Evolutionary conservation across 2,113 vertebrate species (phyloP), one percentile per base, ranked within the genome.

Genomic region (Epinephelus moara): DNA sequence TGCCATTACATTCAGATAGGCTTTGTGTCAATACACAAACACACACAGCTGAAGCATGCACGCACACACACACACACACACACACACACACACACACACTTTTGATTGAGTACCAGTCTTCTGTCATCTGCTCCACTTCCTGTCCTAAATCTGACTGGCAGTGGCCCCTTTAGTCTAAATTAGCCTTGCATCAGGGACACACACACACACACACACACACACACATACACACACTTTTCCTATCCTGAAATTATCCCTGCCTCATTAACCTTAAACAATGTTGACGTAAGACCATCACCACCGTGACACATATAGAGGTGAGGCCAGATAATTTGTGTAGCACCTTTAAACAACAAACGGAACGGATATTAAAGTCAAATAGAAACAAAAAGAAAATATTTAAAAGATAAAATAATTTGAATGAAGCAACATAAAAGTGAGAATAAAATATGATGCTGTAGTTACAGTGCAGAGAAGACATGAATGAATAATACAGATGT

Each of bases 141-240:
- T 90, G 92, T 75, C 77, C 94, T 92, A 94, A 91, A 90, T 94
- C 55, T 67, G 84, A 89, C 74, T 82, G 88, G 14, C 78, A 69
- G 25, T 89, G 92, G 77, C 88, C 93, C 84, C 88, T 94, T 94
- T 90, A 88, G 57, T 82, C 78, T 62, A 87, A 94, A 94, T 94
- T 92, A 94, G 87, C 64, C 45, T 63, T 74, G 64, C 89, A 87
- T 73, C 47, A 82, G 88, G 77, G 85, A 89, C 78, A 76, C 40
- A 71, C 57, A 27, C 27, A 40, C 66, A 27, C 37, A 71, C 23
- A 70, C 52, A 53, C 66, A 73, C 62, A 85, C 82, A n/a, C 27
- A 40, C 66, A 27, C 37, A 71, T 27, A 70, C 52, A 53, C 66
- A 73, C 62, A 85, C 82, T 21, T 61, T 49, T 4, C n/a, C 70